Evolutionary conservation across 23 tunicate genomes (phyloP).

Genomic region (Trididemnum clinides): DNA sequence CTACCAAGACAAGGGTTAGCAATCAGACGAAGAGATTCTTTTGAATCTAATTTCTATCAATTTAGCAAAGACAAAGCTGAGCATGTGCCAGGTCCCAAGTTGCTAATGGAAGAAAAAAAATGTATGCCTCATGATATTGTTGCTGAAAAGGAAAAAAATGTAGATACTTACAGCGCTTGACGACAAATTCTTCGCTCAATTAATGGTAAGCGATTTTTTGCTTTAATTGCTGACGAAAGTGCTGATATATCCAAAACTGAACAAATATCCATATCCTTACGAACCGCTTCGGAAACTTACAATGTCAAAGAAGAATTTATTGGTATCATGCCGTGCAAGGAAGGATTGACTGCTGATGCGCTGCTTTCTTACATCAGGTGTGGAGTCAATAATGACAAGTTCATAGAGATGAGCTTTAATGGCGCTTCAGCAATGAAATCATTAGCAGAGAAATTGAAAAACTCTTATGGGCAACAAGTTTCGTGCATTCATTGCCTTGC

Average conservation of each 20-base stretch:
- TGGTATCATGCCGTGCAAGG: conserved; percentile 24
- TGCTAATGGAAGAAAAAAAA: conserved; percentile 28
- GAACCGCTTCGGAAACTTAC: conserved; percentile 21
- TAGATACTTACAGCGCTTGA: conserved; percentile 20
- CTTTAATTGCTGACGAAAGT: conserved; percentile 20
- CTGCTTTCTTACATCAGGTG: conserved; percentile 22
- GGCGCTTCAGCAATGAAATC: conserved; percentile 29
- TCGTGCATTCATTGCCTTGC: conserved; percentile 29
- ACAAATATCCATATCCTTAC: conserved; percentile 24
- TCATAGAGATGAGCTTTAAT: conserved; percentile 12
- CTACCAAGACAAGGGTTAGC: conserved; percentile 23
- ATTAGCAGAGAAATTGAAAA: conserved; percentile 27
- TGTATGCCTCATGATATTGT: conserved; percentile 11
- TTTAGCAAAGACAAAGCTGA: conserved; percentile 25
- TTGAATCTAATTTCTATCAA: conserved; percentile 14
- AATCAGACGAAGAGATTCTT: conserved; percentile 25
- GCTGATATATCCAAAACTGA: conserved; percentile 12
- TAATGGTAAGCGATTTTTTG: conserved; percentile 24
- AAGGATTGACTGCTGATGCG: conserved; percentile 37
- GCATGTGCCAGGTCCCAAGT: conserved; percentile 21
- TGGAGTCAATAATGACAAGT: conserved; percentile 32
- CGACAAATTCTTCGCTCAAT: conserved; percentile 33
- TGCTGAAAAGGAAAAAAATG: conserved; percentile 27
- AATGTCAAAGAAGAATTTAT: conserved; percentile 18
- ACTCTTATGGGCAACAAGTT: conserved; percentile 30